A percentile compares a stretch with the other conserved stretches of the same genome.
Evolutionary conservation across 2,797 vertebrate genomes (phyloP).

Genomic region (Toxotes lorentzi): DNA sequence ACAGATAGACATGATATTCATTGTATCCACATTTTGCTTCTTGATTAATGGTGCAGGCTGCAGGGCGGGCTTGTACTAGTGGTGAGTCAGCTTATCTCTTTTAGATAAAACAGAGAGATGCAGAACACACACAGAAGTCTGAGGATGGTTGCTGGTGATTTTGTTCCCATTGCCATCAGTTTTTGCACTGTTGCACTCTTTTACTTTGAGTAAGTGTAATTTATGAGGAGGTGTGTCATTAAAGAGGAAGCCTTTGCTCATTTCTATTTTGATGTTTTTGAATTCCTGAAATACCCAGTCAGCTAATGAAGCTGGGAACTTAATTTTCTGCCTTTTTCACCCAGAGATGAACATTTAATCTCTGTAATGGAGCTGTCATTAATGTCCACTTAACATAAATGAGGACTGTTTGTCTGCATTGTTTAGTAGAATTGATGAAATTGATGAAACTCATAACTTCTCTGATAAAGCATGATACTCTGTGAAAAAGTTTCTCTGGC

Average conservation of each 20-base stretch:
- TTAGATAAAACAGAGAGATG: slow-evolving; percentile 53
- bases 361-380: slow-evolving; percentile 71
- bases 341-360: slow-evolving; percentile 61
- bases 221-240: neutral
- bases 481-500: slow-evolving; percentile 16
- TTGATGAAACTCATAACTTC: slow-evolving; percentile 59
- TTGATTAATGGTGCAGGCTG: slow-evolving; percentile 59
- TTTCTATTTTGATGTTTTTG: slow-evolving; percentile 10
- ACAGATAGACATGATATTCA: slow-evolving; percentile 50
- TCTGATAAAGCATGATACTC: slow-evolving; percentile 43
- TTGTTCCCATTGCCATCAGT: slow-evolving; percentile 3
- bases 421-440: slow-evolving; percentile 67
- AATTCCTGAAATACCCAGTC: neutral
- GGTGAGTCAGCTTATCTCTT: slow-evolving; percentile 50
- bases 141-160: slow-evolving; percentile 13
- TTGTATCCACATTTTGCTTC: slow-evolving; percentile 59
- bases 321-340: slow-evolving; percentile 73
- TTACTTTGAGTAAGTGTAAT: neutral
- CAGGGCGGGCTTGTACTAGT: slow-evolving; percentile 23
- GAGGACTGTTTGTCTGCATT: slow-evolving; percentile 62
- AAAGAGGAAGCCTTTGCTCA: neutral
- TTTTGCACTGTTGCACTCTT: neutral
- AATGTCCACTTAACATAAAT: slow-evolving; percentile 77
- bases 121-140: slow-evolving; percentile 30
- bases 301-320: slow-evolving; percentile 36